Conservation (phyloP, 2,113 vertebrate species). For the Pimephales promelas region DNA sequence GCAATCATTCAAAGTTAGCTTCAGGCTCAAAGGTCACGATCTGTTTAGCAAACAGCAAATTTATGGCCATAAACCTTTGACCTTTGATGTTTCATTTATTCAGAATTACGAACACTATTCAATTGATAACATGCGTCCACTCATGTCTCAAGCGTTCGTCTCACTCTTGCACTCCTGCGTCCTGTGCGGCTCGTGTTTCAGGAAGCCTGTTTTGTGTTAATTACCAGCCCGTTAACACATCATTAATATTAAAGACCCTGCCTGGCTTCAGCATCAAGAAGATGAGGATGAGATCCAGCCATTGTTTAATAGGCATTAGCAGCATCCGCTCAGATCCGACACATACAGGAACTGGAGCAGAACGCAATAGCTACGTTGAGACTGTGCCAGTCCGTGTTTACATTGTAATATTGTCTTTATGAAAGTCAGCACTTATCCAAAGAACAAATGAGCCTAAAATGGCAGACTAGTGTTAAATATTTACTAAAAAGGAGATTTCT, state of each 20-base stretch:
- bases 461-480: not conserved
- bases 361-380: not conserved
- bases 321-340: not conserved
- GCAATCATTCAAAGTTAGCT: not conserved
- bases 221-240: constrained; percentile 29
- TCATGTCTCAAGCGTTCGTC: not conserved
- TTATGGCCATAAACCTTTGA: not conserved
- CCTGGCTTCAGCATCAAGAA: constrained; percentile 6
- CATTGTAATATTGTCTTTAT: not conserved
- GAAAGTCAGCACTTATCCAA: not conserved
- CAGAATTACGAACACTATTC: not conserved
- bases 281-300: not conserved
- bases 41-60: not conserved
- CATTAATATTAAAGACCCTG: constrained; percentile 32
- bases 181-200: constrained; percentile 18
- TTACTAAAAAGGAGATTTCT: not conserved
- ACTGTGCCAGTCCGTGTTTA: not conserved
- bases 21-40: constrained; percentile 6
- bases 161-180: not conserved
- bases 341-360: not conserved
- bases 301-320: not conserved
- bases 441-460: not conserved
- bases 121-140: not conserved
- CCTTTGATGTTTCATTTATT: not conserved
- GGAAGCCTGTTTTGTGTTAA: constrained; percentile 16